A percentile compares a stretch with the other conserved stretches of the same genome.
Conservation (phyloP, 2,888 invertebrate genomes). For the Physocephala rufipes region DNA sequence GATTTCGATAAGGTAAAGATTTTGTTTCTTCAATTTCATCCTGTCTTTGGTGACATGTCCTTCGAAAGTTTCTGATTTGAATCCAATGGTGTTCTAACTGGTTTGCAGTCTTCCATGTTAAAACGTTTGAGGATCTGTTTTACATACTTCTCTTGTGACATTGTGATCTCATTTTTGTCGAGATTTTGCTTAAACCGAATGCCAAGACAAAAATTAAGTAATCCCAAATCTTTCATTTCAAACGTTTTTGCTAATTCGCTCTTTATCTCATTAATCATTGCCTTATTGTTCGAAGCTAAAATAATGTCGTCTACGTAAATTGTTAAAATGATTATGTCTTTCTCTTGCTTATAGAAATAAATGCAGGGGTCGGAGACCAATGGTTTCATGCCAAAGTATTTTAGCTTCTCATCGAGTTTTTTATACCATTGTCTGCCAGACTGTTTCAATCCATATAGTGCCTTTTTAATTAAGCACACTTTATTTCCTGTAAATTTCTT, state of each 20-base stretch:
- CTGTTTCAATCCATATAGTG: too few species aligned
- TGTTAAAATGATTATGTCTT: slow-evolving; percentile 14
- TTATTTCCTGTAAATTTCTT: too few species aligned
- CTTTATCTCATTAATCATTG: slow-evolving; percentile 25
- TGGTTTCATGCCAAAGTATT: too few species aligned
- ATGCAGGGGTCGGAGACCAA: too few species aligned
- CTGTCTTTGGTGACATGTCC: slow-evolving; percentile 31
- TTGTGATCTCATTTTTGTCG: slow-evolving; percentile 22
- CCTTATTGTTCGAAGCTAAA: slow-evolving; percentile 34
- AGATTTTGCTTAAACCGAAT: slow-evolving; percentile 35
- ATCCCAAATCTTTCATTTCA: too few species aligned
- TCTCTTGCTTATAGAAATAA: slow-evolving; percentile 32
- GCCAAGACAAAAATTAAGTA: slow-evolving; percentile 40
- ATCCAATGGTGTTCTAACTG: slow-evolving; percentile 36
- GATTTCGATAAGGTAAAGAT: slow-evolving; percentile 27
- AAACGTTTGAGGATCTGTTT: slow-evolving; percentile 33
- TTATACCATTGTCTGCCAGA: too few species aligned
- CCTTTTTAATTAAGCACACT: too few species aligned
- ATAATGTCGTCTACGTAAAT: too few species aligned
- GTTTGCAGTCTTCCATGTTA: slow-evolving; percentile 34
- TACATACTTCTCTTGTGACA: slow-evolving; percentile 37
- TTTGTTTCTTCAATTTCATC: slow-evolving; percentile 30
- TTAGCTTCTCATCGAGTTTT: too few species aligned
- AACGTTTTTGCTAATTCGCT: slow-evolving; percentile 29
- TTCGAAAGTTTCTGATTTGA: slow-evolving; percentile 34